A percentile compares a stretch with the other conserved stretches of the same genome.
Conservation (phyloP, 2,888 invertebrate species). For the Cheilosia scutellata region DNA sequence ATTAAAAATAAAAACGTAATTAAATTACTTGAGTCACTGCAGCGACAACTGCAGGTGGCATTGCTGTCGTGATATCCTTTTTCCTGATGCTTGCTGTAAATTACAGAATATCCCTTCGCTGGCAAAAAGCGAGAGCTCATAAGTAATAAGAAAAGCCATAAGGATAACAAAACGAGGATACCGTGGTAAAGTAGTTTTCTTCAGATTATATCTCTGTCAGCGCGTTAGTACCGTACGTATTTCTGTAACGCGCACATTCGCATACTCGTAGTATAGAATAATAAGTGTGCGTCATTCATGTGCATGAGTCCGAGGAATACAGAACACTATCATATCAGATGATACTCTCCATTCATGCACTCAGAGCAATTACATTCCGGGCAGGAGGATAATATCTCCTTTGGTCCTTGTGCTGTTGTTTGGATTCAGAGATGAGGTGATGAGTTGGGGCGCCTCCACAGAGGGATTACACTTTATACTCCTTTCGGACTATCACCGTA, state of each 20-base stretch:
- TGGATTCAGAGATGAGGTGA: constrained; percentile 37
- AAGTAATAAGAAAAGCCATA: constrained; percentile 56
- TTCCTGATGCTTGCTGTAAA: constrained; percentile 39
- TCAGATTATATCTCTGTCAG: constrained; percentile 1
- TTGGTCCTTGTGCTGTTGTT: constrained; percentile 33
- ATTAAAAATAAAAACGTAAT: constrained; percentile 17
- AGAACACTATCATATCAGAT: constrained; percentile 60
- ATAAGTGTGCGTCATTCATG: constrained; percentile 68
- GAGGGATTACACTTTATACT: constrained; percentile 49
- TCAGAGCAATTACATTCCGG: constrained; percentile 71
- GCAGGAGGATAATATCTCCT: constrained; percentile 67
- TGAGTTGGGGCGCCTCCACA: constrained; percentile 21
- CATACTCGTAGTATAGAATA: constrained; percentile 33
- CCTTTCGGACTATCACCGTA: constrained; percentile 29
- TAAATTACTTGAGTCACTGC: constrained; percentile 36
- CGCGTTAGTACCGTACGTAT: background rate
- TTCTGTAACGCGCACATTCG: background rate
- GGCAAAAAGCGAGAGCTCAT: constrained; percentile 37
- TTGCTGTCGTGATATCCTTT: constrained; percentile 5
- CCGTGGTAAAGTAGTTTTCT: constrained; percentile 24
- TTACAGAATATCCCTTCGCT: constrained; percentile 40
- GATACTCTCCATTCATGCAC: constrained; percentile 70
- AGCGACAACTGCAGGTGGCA: constrained; percentile 34
- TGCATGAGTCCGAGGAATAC: constrained; percentile 45
- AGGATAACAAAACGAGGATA: constrained; percentile 43